Conservation (phyloP, 2,888 invertebrate species). For the Lamellibrachia columna region DNA sequence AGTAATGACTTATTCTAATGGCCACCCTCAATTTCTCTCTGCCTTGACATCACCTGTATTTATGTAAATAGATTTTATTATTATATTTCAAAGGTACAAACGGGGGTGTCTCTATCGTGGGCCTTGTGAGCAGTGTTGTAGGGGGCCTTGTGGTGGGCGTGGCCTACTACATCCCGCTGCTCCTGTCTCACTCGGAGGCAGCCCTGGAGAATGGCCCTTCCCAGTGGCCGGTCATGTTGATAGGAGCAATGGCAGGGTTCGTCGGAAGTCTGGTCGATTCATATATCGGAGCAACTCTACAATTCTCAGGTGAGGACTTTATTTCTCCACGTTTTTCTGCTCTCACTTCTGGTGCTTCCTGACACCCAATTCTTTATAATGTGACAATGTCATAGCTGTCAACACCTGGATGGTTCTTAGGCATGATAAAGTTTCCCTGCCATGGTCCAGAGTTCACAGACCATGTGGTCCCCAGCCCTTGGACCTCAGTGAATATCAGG, state of each 20-base stretch:
- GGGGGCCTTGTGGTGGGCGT: conserved; percentile 80
- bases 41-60: neutral
- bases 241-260: conserved; percentile 80
- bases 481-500: too few species aligned
- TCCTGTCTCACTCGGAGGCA: conserved; percentile 68
- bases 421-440: too few species aligned
- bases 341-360: neutral
- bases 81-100: conserved; percentile 76
- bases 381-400: neutral
- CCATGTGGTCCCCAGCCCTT: too few species aligned
- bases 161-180: conserved; percentile 76
- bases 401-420: neutral
- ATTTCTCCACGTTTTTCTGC: neutral
- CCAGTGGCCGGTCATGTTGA: conserved; percentile 82
- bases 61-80: neutral
- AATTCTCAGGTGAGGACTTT: conserved; percentile 77
- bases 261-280: conserved; percentile 86
- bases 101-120: conserved; percentile 79
- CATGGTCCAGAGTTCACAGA: too few species aligned
- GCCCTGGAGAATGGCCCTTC: conserved; percentile 51
- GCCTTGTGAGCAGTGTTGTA: conserved; percentile 71
- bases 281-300: conserved; percentile 82
- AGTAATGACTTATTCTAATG: neutral
- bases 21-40: neutral
- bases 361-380: neutral